Evolutionary conservation across 2,888 invertebrate species (phyloP), one percentile per base, ranked within the genome.

Genomic region (Xiphydria camelus): DNA sequence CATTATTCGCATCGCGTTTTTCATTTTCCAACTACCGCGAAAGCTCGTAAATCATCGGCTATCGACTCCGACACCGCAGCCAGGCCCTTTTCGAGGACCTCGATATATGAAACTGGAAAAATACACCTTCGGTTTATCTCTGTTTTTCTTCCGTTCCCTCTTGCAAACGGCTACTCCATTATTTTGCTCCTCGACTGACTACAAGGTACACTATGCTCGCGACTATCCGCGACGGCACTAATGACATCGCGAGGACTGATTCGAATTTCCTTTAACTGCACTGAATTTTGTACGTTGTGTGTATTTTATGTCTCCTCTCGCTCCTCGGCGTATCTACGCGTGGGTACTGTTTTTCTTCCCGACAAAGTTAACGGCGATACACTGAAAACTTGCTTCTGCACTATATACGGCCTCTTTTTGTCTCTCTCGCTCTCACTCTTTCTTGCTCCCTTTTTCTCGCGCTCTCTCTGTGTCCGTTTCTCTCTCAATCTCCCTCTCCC

Each of bases 61-160:
- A n/a, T n/a, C n/a, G n/a, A n/a, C n/a, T n/a, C n/a, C n/a, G n/a
- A n/a, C n/a, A n/a, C n/a, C n/a, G n/a, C n/a, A n/a, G n/a, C n/a
- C n/a, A n/a, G n/a, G n/a, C n/a, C n/a, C n/a, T n/a, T n/a, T n/a
- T n/a, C n/a, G n/a, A n/a, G n/a, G n/a, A n/a, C n/a, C n/a, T n/a
- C n/a, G n/a, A n/a, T 29, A 26, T 43, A 43, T 37, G 44, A 44
- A 40, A 44, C 39, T 44, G 32, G 14, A 39, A 40, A 44, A 25
- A 45, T 45, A 37, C 37, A 34, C 34, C 15, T 17, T 29, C 29
- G 29, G 29, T 29, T 14, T 29, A n/a, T n/a, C n/a, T n/a, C n/a
- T n/a, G n/a, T n/a, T n/a, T n/a, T n/a, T n/a, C n/a, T n/a, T n/a
- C n/a, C n/a, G n/a, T n/a, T n/a, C n/a, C n/a, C n/a, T n/a, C n/a